Conservation (phyloP, 2,797 vertebrate genomes). For the Alfaro cultratus region DNA sequence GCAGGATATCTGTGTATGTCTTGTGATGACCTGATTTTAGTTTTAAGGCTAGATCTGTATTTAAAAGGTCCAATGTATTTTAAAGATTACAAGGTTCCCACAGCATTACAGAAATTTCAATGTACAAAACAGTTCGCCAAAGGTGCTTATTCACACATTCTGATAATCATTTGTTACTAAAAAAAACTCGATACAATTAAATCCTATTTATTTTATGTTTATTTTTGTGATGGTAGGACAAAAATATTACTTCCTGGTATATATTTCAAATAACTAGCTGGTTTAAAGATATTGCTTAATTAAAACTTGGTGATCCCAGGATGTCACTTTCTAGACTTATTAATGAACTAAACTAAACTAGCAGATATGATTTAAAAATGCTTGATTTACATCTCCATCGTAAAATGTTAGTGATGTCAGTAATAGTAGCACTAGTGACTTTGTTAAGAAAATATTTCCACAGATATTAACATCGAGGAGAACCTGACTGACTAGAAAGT, state of each 20-base stretch:
- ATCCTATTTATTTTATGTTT: background rate
- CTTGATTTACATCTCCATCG: background rate
- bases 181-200: background rate
- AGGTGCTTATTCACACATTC: background rate
- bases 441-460: background rate
- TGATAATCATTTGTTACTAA: background rate
- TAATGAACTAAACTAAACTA: background rate
- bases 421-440: background rate
- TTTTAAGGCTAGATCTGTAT: background rate
- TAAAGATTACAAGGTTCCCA: background rate
- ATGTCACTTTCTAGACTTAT: background rate
- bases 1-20: constrained; percentile 13
- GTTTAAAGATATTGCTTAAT: background rate
- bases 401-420: background rate
- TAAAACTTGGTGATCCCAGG: background rate
- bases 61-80: background rate
- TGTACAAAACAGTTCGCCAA: background rate
- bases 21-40: background rate
- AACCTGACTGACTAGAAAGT: background rate
- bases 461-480: background rate
- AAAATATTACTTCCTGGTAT: background rate
- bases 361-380: background rate
- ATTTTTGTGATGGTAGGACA: background rate
- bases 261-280: background rate
- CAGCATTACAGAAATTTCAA: background rate